A percentile compares a stretch with the other conserved stretches of the same genome.
These are phyloP conservation scores for Hippolais icterina DNA, from an alignment of 2,113 vertebrate genomes.

Conservation along the genomic window DNA sequence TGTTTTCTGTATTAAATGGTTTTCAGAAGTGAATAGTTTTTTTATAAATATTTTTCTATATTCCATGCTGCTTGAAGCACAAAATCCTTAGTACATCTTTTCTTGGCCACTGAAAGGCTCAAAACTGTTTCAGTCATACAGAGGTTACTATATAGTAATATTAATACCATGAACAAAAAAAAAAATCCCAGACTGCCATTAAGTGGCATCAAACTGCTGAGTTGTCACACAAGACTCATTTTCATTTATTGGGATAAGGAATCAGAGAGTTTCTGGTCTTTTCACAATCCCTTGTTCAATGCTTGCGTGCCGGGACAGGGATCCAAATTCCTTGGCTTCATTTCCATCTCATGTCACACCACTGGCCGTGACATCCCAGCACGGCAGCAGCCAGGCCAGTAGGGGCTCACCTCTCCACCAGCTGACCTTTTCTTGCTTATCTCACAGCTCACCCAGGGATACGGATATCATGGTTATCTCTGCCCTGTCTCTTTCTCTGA, in stretches of 20 bases:
- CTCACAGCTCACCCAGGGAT: background rate
- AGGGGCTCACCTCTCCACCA: background rate
- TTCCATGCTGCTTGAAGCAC: background rate
- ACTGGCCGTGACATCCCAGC: accelerated
- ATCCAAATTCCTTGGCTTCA: background rate
- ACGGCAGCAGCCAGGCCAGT: background rate
- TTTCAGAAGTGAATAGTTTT: background rate
- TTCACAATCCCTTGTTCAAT: background rate
- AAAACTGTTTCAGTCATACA: background rate
- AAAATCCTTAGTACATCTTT: background rate
- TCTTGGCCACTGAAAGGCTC: background rate
- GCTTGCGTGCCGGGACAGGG: background rate
- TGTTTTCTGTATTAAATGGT: background rate
- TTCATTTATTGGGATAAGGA: background rate
- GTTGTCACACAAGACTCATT: background rate
- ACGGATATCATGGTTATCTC: accelerated
- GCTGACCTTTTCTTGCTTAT: background rate
- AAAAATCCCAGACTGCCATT: background rate
- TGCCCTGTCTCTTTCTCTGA: no score
- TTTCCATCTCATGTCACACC: background rate
- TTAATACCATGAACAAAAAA: background rate
- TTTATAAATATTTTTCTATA: background rate
- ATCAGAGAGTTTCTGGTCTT: background rate
- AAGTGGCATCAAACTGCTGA: background rate
- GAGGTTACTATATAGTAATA: background rate